phyloP scores from a whole-genome alignment of 2,888 invertebrate species.

The Boloria selene region DNA sequence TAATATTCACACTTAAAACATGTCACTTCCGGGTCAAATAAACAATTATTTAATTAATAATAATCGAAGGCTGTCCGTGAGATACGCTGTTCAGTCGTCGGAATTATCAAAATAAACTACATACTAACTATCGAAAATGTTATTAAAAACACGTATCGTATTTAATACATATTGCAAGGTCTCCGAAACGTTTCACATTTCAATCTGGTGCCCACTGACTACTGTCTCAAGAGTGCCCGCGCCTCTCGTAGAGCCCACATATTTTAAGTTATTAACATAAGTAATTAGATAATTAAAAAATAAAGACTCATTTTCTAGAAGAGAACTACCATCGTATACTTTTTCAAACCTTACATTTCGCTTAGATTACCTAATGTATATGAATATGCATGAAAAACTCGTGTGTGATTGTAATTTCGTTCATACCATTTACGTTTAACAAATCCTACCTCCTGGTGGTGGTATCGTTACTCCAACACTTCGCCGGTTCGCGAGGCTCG shows the following conservation, averaged over 20 bases:
- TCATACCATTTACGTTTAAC: background rate
- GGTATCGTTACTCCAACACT: conserved; percentile 39
- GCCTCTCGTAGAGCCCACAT: no score
- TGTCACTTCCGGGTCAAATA: no score
- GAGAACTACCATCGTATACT: background rate
- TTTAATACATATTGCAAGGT: conserved; percentile 4
- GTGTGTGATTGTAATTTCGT: background rate
- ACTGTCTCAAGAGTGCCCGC: no score
- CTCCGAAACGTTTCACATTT: conserved; percentile 3
- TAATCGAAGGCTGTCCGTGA: no score
- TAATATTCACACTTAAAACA: no score
- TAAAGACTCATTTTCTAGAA: background rate
- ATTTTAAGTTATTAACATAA: no score
- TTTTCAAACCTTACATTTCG: background rate
- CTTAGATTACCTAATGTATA: conserved; percentile 6
- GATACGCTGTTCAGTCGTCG: no score
- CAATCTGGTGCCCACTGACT: background rate
- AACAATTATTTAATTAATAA: no score
- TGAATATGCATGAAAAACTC: background rate
- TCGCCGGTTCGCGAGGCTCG: conserved; percentile 45
- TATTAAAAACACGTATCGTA: background rate
- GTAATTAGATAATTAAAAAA: no score
- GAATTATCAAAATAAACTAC: no score
- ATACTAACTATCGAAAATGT: no score
- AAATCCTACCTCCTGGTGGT: background rate